Evolutionary conservation across 2,797 vertebrate genomes (phyloP).

Genomic region (Cuculus canorus): DNA sequence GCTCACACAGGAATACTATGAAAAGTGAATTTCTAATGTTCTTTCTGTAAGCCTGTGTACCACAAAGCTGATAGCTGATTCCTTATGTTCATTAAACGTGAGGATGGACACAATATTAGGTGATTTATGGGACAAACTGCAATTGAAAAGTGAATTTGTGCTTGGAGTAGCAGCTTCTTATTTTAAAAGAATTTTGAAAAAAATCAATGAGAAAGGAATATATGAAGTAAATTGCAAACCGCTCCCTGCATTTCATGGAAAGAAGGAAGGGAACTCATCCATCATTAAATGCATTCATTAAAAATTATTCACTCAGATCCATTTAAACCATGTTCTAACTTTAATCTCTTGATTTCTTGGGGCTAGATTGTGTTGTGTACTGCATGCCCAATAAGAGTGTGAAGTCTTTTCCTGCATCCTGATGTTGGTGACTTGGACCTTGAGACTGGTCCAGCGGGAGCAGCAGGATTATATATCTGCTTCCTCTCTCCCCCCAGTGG

Average conservation of each 20-base stretch:
- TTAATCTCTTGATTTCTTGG: constrained; percentile 52
- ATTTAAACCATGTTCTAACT: constrained; percentile 35
- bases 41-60: not conserved
- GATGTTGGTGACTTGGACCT: not conserved
- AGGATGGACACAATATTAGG: constrained; percentile 29
- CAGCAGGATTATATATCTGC: not conserved
- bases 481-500: not conserved
- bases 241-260: not conserved
- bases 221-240: not conserved
- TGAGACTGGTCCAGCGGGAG: not conserved
- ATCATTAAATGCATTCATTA: constrained; percentile 60
- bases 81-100: constrained; percentile 13
- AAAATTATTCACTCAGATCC: constrained; percentile 43
- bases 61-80: constrained; percentile 42
- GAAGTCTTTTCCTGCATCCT: not conserved
- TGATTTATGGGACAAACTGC: not conserved
- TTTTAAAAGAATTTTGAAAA: not conserved
- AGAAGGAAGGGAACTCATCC: constrained; percentile 42
- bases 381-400: not conserved
- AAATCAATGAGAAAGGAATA: not conserved
- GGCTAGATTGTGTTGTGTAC: not conserved
- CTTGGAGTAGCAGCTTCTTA: not conserved
- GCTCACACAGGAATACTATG: constrained; percentile 43
- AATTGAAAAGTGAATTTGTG: constrained; percentile 2
- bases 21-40: constrained; percentile 60